Evolutionary conservation across 2,797 vertebrate species (phyloP), one percentile per base, ranked within the genome.

Genomic region (Bradypodion pumilum): DNA sequence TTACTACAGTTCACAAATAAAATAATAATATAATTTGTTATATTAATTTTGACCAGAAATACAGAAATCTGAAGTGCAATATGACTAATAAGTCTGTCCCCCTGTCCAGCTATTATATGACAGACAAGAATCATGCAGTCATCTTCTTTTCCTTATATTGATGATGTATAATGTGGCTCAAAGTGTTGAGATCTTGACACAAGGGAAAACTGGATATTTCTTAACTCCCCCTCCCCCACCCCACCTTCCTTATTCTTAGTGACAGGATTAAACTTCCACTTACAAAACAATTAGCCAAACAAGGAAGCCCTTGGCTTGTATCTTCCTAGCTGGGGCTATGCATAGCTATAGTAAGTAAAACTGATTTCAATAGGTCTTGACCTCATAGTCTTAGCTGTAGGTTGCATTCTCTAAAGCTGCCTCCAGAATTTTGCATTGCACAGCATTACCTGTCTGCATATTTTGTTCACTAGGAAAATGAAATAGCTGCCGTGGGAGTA

Each of bases 381-480:
- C 68, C 32, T 32, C 32, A 68, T 19, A 68, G 27, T 27, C 25
- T 40, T 74, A 74, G 29, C 15, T 32, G 74, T 52, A 16, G 15
- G 5, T 52, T 15, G 60, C 27, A 80, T 69, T 52, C 21, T 40
- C 13, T 19, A 37, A 16, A 13, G 21, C 46, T 32, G 8, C 46
- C 29, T 69, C 46, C 46, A 21, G 21, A 68, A 69, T n/a, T 68
- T 29, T 23, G 23, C 63, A 25, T 49, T 68, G n/a, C 19, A 79
- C 65, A 23, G 56, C n/a, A 1, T 62, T 81, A 15, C n/a, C 27
- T 9, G 10, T 56, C 13, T 62, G 19, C 35, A n/a, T 29, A 73
- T 81, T 73, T 80, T 37, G 23, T 79, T 69, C 32, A 69, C 49
- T 80, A 49, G 23, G 56, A 6, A 15, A 80, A 80, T 69, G 52